Evolutionary conservation across 2,797 vertebrate species (phyloP), one percentile per base, ranked within the genome.

Genomic region (Sebastes taczanowskii): DNA sequence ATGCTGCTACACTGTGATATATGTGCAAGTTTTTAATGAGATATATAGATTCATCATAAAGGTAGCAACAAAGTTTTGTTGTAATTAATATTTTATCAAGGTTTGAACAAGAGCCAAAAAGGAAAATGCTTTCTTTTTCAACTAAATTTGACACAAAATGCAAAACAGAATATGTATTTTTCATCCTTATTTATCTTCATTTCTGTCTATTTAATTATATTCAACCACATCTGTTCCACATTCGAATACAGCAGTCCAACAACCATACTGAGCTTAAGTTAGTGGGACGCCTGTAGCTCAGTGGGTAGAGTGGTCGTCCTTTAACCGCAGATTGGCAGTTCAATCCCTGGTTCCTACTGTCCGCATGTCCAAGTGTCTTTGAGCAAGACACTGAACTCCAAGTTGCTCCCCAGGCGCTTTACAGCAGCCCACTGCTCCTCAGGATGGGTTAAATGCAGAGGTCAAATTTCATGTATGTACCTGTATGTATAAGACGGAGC

Each of bases 11-110:
- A 63, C 27, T 11, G 55, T 64, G 59, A 78, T 69, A 53, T 64
- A 74, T 65, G 30, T 72, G 38, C 56, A 85, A 56, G 29, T 13
- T 53, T 83, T 74, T 56, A 86, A 65, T 69, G 23, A 53, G 52
- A 46, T 6, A 22, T 29, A 69, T 30, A 42, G 38, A 84, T 80
- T 38, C 35, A 63, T 75, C 29, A 70, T 56, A 63, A 77, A 75
- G 56, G 27, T 23, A 78, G 70, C 18, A 71, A 20, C 3, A 20
- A 23, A 35, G 34, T 60, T 61, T 52, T 68, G 56, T 27, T 64
- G 22, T 46, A 68, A 81, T 64, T 72, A 7, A 77, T 71, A 69
- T 35, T 77, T 46, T 11, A 71, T n/a, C 25, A n/a, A 61, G 18
- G 18, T 55, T 52, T 66, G 32, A 82, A 3, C 27, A 56, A 46